Conservation (phyloP, 2,113 vertebrate genomes). For the Eptatretus burgeri region DNA sequence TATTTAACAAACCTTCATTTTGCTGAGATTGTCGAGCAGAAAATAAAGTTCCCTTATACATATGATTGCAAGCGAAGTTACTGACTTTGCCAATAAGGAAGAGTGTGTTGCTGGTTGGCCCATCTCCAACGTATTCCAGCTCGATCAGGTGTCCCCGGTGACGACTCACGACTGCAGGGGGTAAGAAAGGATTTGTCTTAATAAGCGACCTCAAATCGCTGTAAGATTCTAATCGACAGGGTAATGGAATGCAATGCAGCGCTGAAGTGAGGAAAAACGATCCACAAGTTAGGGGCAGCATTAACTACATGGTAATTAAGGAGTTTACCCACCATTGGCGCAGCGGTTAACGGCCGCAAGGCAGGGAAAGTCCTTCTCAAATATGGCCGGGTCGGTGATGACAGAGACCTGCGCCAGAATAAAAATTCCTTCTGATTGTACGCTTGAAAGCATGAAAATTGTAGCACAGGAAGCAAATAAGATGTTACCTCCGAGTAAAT, state of each 20-base stretch:
- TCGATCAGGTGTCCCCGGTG: slow-evolving; percentile 30
- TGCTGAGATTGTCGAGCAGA: background rate
- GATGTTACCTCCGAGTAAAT: too few relatives aligned
- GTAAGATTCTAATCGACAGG: background rate
- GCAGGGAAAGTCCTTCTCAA: slow-evolving; percentile 29
- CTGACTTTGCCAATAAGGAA: slow-evolving; percentile 35
- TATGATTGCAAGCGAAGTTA: background rate
- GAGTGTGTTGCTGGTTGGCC: slow-evolving; percentile 19
- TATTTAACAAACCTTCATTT: background rate
- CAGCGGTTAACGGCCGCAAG: slow-evolving; percentile 35
- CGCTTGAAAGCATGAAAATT: too few relatives aligned
- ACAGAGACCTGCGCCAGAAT: slow-evolving; percentile 10
- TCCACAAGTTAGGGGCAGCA: background rate
- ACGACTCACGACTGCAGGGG: slow-evolving; percentile 19
- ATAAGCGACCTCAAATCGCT: background rate
- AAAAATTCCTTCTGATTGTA: too few relatives aligned
- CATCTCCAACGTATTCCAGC: slow-evolving; percentile 25
- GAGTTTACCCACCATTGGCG: slow-evolving; percentile 18
- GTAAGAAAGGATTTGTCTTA: background rate
- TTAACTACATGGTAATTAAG: background rate
- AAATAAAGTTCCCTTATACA: background rate
- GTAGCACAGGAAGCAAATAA: too few relatives aligned
- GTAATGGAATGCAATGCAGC: background rate
- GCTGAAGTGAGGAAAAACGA: background rate
- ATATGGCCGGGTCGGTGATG: slow-evolving; percentile 14